phyloP scores from a whole-genome alignment of 2,888 invertebrate genomes.

The Drosophila fulvimacula region DNA sequence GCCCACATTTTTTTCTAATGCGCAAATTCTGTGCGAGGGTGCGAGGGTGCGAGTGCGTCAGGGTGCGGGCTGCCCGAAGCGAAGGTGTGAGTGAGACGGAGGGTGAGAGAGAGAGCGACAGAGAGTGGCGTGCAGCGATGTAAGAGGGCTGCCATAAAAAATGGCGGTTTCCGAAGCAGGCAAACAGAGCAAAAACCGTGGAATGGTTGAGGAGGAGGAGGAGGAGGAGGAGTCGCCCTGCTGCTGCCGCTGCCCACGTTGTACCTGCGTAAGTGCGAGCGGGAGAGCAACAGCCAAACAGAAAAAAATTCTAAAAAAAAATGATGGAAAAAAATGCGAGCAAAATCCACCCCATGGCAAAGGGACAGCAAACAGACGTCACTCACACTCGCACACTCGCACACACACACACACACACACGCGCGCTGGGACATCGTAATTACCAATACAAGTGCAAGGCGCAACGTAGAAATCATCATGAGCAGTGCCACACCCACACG shows the following conservation, averaged over 20 bases:
- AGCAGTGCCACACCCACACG: conserved; percentile 18
- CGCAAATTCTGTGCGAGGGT: conserved; percentile 53
- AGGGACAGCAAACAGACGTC: conserved; percentile 73
- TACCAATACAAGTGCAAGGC: conserved; percentile 72
- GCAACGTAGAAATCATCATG: conserved; percentile 61
- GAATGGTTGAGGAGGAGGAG: conserved; percentile 18
- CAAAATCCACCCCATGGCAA: conserved; percentile 71
- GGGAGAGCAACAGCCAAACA: conserved; percentile 30
- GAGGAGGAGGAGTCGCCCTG: conserved; percentile 7
- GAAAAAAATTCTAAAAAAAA: conserved; percentile 53
- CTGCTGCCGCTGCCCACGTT: conserved; percentile 10
- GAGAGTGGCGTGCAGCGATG: conserved; percentile 64
- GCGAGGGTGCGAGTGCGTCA: conserved; percentile 25
- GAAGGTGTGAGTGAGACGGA: conserved; percentile 12
- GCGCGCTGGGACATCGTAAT: conserved; percentile 52
- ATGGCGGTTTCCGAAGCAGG: conserved; percentile 80
- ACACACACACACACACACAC: conserved; percentile 21
- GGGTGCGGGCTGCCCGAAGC: conserved; percentile 21
- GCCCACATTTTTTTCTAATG: conserved; percentile 70
- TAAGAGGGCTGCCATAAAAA: too few species aligned
- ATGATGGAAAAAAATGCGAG: conserved; percentile 44
- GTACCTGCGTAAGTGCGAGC: conserved; percentile 30
- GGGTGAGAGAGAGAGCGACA: conserved; percentile 5
- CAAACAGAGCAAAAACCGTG: conserved; percentile 50
- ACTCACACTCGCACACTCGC: conserved; percentile 31